Evolutionary conservation across 2,888 invertebrate genomes (phyloP), one percentile per base, ranked within the genome.

Genomic region (Pristionchus maxplancki): DNA sequence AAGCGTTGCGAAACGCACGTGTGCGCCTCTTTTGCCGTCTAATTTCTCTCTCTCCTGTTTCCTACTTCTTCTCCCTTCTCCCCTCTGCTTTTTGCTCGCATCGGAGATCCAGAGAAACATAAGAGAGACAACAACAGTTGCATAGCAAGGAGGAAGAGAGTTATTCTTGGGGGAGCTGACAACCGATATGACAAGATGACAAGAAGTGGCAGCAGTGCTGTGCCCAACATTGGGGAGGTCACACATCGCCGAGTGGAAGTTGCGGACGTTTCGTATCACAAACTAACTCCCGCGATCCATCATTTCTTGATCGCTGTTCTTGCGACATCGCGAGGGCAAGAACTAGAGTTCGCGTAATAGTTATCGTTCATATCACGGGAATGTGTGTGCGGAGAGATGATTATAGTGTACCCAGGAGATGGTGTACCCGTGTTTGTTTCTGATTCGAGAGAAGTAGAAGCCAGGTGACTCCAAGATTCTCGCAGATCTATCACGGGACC

Each of bases 41-140:
- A n/a, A 20, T 67, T 13, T 74, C 74, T 40, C 74, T n/a, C 40
- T 74, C 74, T 74, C n/a, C 40, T 44, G 17, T n/a, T 44, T 44
- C 74, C 40, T 6, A 24, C 40, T 8, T 37, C 74, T 44, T 74
- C 31, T 40, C 40, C 40, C n/a, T n/a, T 40, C 37, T 31, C 6
- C 1, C 17, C 15, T 67, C 13, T 34, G 2, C 67, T n/a, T 67
- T 17, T 15, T n/a, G n/a, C 67, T 4, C 31, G 4, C 64, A 64
- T n/a, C 13, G 64, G 64, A 28, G 64, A 50, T 50, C 50, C 50
- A n/a, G 64, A 64, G 28, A 64, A 64, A 28, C 28, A 64, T 64
- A 40, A 44, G 24, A 44, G 8, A 20, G 40, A 74, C 74, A 74
- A 74, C 74, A 74, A 44, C 74, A 74, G 74, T 74, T 74, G 74